Base-by-base conservation (phyloP, 2,888 invertebrate genomes). In the Athalia cordata region DNA sequence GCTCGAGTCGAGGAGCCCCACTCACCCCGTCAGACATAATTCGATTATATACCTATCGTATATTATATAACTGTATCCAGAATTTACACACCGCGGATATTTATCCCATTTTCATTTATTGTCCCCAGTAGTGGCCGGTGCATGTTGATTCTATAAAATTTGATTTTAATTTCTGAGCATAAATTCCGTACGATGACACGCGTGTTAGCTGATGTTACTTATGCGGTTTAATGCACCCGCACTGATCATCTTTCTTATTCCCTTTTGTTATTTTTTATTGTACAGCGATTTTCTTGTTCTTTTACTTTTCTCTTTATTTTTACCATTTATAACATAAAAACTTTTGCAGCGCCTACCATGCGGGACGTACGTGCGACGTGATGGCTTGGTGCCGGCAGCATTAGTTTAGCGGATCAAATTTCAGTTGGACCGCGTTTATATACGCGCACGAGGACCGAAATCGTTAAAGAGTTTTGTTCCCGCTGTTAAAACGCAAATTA, bases 361-460 rank as follows among this genome's bases (percentile, higher is more conserved):
- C 29, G 29, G 75, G 50, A 29, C 64, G 45, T 72, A 8, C 66
- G 13, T 43, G 64, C 62, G 86, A 88, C 88, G 88, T 89, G 88
- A 87, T 87, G 87, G 85, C 85, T 86, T 82, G 87, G 83, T 82
- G 79, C 78, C 81, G 85, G 83, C 83, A 82, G 85, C 87, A 89
- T 89, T 89, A 86, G 89, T 86, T 83, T 87, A 87, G 87, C 85
- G 80, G 78, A 86, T 89, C 88, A 81, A 85, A 85, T 89, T 88
- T 89, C 89, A 89, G 81, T 86, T 83, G 84, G 77, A 80, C 86
- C 87, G 86, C 85, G 77, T 13, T 62, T 43, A 55, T 57, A 70
- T 72, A 45, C 57, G 72, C 72, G 13, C 47, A 72, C 59, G 72
- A 72, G 62, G 50, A 52, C 43, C 47, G 13, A 61, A 61, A 49